Evolutionary conservation across 2,888 invertebrate species (phyloP), one percentile per base, ranked within the genome.

Genomic region (Rhaphigaster nebulosa): DNA sequence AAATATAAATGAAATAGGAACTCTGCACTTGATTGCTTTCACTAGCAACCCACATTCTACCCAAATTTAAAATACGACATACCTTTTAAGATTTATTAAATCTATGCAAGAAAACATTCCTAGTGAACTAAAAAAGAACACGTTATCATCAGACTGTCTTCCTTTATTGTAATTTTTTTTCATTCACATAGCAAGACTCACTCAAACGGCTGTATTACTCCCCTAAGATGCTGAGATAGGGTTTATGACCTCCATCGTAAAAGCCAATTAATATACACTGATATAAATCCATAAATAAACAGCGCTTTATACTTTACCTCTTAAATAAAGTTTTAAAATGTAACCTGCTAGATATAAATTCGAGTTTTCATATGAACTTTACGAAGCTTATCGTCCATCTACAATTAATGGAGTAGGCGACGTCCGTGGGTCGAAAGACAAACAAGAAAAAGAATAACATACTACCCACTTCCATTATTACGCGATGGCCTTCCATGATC

Each of bases 381-480:
- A 38, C 70, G 70, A 45, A 50, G 45, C 84, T 84, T 84, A 50
- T 84, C 84, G 41, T 50, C 84, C 45, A 84, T 84, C 84, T 45
- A 50, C 45, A 84, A 84, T 84, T 84, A 84, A 45, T 84, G n/a
- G 84, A 84, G 84, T 84, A 84, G 84, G 84, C 84, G 84, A 84
- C 45, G 84, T 26, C 45, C 84, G 84, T 84, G 84, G 84, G 84
- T 84, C 84, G 84, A 84, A 38, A 50, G 45, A 50, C 45, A 84
- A 88, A 88, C 38, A 88, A 88, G 88, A 60, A 65, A 88, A 88
- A 60, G 88, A 88, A 56, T 84, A 84, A 45, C 50, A 84, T 88
- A 41, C 88, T 60, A 88, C 88, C 88, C 88, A 88, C 88, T 88
- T 88, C 38, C 60, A 56, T 60, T 56, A 65, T 88, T 88, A 88